These are phyloP conservation scores for Calosoma granatense DNA, from an alignment of 1,140 invertebrate genomes.

Conservation along the genomic window DNA sequence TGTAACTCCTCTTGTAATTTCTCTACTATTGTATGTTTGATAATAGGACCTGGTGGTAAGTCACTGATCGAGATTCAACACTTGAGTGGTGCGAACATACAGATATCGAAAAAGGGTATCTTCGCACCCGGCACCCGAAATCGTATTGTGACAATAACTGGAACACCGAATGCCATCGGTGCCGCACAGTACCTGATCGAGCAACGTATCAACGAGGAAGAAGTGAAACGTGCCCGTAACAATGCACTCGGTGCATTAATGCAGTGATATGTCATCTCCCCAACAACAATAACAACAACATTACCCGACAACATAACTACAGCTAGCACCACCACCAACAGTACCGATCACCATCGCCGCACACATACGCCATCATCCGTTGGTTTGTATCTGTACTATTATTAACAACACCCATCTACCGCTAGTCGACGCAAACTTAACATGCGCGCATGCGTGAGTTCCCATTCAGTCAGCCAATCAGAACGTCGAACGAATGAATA, in stretches of 20 bases:
- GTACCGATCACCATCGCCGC: background rate
- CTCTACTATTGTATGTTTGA: too few species aligned
- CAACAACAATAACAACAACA: too few species aligned
- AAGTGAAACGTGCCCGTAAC: constrained; percentile 83
- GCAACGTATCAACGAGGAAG: constrained; percentile 90
- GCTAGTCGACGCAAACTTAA: too few species aligned
- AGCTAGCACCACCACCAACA: background rate
- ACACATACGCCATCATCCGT: constrained; percentile 14
- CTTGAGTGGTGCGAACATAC: constrained; percentile 90
- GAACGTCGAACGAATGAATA: too few species aligned
- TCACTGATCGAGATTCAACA: constrained; percentile 95
- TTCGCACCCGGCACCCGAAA: constrained; percentile 94
- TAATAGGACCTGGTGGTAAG: constrained; percentile 81
- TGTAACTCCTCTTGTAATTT: too few species aligned
- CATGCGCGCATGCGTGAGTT: too few species aligned
- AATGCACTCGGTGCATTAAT: constrained; percentile 65
- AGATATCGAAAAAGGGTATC: constrained; percentile 97
- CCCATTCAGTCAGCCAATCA: too few species aligned
- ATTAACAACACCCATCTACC: too few species aligned
- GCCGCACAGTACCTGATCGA: constrained; percentile 91
- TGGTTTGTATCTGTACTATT: too few species aligned
- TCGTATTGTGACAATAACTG: constrained; percentile 92
- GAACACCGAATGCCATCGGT: constrained; percentile 73
- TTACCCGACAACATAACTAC: background rate
- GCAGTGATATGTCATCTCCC: constrained; percentile 27